Evolutionary conservation across 2,797 vertebrate species (phyloP).

Genomic region (Cygnus olor): DNA sequence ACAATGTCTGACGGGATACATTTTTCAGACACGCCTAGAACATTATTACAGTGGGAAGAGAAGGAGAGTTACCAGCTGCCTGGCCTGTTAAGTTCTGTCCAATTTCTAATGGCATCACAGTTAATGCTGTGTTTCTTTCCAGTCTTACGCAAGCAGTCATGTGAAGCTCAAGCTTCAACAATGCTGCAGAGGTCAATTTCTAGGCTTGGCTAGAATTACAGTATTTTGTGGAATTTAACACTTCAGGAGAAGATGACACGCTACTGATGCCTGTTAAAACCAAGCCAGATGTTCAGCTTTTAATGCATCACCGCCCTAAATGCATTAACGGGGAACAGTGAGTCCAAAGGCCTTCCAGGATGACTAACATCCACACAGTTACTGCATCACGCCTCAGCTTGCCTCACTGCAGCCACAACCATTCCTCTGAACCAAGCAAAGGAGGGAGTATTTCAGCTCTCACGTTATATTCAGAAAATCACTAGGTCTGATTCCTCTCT

Average conservation of each 20-base stretch:
- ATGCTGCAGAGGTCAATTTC: background rate
- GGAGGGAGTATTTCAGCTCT: background rate
- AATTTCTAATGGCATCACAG: background rate
- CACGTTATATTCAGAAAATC: background rate
- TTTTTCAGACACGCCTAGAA: background rate
- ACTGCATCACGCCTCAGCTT: background rate
- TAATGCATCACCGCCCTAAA: background rate
- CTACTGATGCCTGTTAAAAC: constrained; percentile 5
- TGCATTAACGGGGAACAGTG: background rate
- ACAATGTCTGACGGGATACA: background rate
- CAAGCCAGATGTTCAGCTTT: constrained; percentile 36
- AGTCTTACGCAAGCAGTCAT: background rate
- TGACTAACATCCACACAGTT: background rate
- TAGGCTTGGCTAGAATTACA: background rate
- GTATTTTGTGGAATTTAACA: constrained; percentile 42
- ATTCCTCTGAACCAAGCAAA: background rate
- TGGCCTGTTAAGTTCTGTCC: background rate
- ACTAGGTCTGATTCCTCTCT: background rate
- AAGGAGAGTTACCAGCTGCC: background rate
- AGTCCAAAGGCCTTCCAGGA: background rate
- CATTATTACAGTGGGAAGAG: background rate
- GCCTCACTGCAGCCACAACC: background rate
- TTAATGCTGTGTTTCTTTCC: background rate
- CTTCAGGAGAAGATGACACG: constrained; percentile 24
- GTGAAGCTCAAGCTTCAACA: background rate